phyloP scores from a whole-genome alignment of 2,888 invertebrate species.

The Eucriotettix oculatus region DNA sequence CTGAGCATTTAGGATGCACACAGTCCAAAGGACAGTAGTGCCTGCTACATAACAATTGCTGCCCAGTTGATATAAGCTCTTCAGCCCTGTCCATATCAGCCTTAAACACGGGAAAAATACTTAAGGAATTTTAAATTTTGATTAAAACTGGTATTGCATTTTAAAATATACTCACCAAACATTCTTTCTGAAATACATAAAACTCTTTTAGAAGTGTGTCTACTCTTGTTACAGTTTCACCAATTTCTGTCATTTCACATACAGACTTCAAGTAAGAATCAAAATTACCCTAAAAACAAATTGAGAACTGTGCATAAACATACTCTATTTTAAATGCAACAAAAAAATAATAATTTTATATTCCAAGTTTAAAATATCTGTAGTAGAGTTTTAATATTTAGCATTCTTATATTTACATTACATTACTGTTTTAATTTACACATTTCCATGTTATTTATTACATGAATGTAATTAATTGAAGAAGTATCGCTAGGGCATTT shows the following conservation, averaged over 20 bases:
- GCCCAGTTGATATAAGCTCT: conserved; percentile 56
- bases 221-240: conserved; percentile 69
- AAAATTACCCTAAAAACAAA: conserved; percentile 41
- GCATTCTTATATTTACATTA: too few relatives aligned
- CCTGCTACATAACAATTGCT: conserved; percentile 65
- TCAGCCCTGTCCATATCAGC: conserved; percentile 70
- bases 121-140: not conserved
- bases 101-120: conserved; percentile 22
- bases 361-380: conserved; percentile 11
- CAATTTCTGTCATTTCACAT: conserved; percentile 73
- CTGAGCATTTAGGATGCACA: conserved; percentile 89
- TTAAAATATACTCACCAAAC: conserved; percentile 30
- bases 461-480: too few relatives aligned
- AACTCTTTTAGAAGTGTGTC: conserved; percentile 65
- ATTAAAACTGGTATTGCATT: not conserved
- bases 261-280: conserved; percentile 63
- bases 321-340: not conserved
- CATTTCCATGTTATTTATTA: too few relatives aligned
- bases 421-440: too few relatives aligned
- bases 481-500: too few relatives aligned
- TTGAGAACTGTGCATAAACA: not conserved
- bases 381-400: too few relatives aligned
- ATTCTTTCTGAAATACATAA: conserved; percentile 57
- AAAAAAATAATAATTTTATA: not conserved
- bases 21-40: conserved; percentile 78